Conservation (phyloP, 2,888 invertebrate genomes). For the Ectemnius lituratus region DNA sequence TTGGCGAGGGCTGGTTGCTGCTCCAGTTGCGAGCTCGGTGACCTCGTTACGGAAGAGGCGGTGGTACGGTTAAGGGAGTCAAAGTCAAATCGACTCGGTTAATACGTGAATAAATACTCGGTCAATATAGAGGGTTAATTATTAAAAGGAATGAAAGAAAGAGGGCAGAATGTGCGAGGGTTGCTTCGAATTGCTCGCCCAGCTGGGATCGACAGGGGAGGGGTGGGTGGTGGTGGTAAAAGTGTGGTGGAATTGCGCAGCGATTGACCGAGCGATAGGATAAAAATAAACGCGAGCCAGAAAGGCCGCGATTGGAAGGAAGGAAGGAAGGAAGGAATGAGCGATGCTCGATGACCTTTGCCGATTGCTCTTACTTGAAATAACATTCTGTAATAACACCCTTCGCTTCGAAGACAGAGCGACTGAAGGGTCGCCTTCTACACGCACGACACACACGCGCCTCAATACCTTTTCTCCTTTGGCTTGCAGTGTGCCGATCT, state of each 20-base stretch:
- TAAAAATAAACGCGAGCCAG: neutral
- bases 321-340: neutral
- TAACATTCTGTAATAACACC: neutral
- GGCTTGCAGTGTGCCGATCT: constrained; percentile 62
- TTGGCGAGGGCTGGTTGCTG: too few species aligned
- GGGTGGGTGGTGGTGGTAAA: too few species aligned
- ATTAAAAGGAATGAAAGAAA: neutral
- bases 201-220: too few species aligned
- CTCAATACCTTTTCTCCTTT: neutral
- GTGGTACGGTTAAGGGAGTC: too few species aligned
- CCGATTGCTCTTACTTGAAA: neutral
- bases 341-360: neutral
- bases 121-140: neutral
- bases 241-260: neutral
- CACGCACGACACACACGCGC: neutral
- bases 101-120: too few species aligned
- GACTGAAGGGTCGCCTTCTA: neutral
- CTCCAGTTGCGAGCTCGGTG: too few species aligned
- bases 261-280: neutral
- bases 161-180: neutral
- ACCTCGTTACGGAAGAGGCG: neutral
- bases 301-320: neutral
- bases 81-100: too few species aligned
- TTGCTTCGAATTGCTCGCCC: neutral
- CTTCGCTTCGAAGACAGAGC: neutral